Base-by-base conservation (phyloP, 2,888 invertebrate species). In the Margaritifera margaritifera region DNA sequence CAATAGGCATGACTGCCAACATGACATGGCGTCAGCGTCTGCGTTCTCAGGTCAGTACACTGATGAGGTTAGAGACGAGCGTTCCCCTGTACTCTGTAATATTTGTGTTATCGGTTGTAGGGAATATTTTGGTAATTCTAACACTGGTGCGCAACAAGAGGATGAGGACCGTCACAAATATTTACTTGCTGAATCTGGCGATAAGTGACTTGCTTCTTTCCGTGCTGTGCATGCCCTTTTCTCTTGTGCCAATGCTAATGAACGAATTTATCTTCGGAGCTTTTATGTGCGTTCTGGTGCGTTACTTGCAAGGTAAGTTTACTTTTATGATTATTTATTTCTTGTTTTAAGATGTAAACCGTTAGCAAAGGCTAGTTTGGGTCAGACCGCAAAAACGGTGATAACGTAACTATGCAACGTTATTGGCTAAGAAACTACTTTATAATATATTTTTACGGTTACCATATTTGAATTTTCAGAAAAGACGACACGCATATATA, bases 191-290 rank as follows among this genome's bases (percentile, higher is more conserved):
- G 25, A 89, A 90, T 84, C 82, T 91, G 80, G 92, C 93, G 61
- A 91, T 94, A 52, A 93, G 93, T 62, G 95, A 95, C 86, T 92
- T 95, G 72, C 91, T 95, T 61, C 91, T 95, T 62, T 94, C 94
- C 0, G 94, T 95, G 0, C 94, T 95, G 86, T 95, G 95, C 85
- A 93, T 95, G 91, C 94, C 94, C 0, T 93, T 94, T 82, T 94
- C 94, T 0, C 90, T 94, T 31, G 92, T 93, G 51, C 94, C 94
- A 4, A 92, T 92, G 20, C 89, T 94, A 56, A 90, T 94, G 71
- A 90, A 93, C 72, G 92, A 94, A 84, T 94, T 94, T 88, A 92
- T 94, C 78, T 94, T 94, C 82, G 95, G 94, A 8, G 92, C 92
- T 80, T 89, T 92, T 65, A 93, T 94, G 92, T 94, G 94, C 90